Base-by-base conservation (phyloP, 2,113 vertebrate species). In the Poeciliopsis retropinna region DNA sequence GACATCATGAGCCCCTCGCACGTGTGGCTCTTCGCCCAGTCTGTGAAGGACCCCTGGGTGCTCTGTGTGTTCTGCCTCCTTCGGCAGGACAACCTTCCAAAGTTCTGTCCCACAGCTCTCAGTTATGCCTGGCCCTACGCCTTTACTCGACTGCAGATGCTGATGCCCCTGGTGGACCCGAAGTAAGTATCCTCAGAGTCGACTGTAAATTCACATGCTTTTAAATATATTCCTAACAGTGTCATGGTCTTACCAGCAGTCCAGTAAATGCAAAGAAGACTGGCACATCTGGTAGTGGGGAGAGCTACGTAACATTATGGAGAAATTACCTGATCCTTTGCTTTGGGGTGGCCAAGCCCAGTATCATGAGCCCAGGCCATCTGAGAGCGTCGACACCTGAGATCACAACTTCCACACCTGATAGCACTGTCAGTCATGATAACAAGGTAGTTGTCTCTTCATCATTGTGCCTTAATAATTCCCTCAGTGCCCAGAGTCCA, bases 301-400 rank as follows among this genome's bases (percentile, higher is more conserved):
- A 99, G 87, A 96, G 93, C 86, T 96, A 96, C 29, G 92, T 98
- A 67, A 96, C 95, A 25, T 90, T 99, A 80, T 99, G 97, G 98
- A 96, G 98, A 88, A 99, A 99, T 89, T 99, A 99, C 88, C 95
- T 99, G 75, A 98, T 99, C 91, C 95, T 99, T 78, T 99, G 98
- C 85, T 97, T 99, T 82, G 97, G 97, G 60, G 96, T 98, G 30
- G 97, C 97, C 87, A 98, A 96, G 80, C 97, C 97, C 78, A 99
- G 97, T 85, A 97, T 98, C 89, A 99, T 98, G 97, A 98, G 98
- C 89, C 95, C 96, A 0, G 96, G 97, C 67, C 97, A 98, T 84
- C 91, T 99, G 83, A 95, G 97, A 89, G 96, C 97, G 27, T 98
- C 97, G 77, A 98, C 97, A 64, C 96, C 97, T 30, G 97, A 99